These are phyloP conservation scores for Nematopogon swammerdamellus DNA, from an alignment of 2,888 invertebrate genomes.

Conservation along the genomic window DNA sequence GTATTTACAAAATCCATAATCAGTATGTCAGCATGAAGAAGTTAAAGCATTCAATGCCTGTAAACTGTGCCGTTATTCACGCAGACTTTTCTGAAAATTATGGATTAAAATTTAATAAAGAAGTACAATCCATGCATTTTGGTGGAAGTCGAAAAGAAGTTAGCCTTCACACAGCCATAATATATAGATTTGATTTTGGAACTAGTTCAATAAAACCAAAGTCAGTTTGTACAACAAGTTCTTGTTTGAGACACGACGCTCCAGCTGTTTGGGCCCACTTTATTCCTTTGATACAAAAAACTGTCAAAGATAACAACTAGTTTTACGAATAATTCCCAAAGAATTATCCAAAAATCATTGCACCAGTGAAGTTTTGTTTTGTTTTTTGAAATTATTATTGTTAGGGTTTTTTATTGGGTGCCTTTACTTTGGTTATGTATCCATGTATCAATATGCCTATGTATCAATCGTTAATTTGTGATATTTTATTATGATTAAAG, in stretches of 20 bases:
- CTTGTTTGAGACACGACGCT: slow-evolving; percentile 4
- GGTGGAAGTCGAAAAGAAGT: slow-evolving; percentile 1
- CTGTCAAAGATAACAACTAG: slow-evolving; percentile 3
- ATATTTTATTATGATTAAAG: no score
- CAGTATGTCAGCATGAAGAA: no score
- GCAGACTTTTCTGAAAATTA: slow-evolving; percentile 6
- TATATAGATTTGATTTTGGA: slow-evolving; percentile 4
- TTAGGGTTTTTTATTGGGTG: no score
- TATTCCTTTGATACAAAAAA: slow-evolving; percentile 1
- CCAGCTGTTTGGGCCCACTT: slow-evolving; percentile 4
- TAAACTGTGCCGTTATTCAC: slow-evolving; percentile 3
- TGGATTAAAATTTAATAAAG: slow-evolving; percentile 3
- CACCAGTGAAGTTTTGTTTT: no score
- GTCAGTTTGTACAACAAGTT: slow-evolving; percentile 5
- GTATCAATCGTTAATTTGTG: no score
- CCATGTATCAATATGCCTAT: no score
- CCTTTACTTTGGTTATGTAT: no score
- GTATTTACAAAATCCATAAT: no score
- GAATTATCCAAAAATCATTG: no score
- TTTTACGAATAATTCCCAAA: no score
- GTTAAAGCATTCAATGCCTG: not conserved
- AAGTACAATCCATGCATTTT: slow-evolving; percentile 3
- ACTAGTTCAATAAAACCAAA: slow-evolving; percentile 4
- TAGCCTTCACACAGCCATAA: slow-evolving; percentile 5
- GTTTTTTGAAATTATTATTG: no score